Conservation (phyloP, 2,113 vertebrate species). For the Strigops habroptila region DNA sequence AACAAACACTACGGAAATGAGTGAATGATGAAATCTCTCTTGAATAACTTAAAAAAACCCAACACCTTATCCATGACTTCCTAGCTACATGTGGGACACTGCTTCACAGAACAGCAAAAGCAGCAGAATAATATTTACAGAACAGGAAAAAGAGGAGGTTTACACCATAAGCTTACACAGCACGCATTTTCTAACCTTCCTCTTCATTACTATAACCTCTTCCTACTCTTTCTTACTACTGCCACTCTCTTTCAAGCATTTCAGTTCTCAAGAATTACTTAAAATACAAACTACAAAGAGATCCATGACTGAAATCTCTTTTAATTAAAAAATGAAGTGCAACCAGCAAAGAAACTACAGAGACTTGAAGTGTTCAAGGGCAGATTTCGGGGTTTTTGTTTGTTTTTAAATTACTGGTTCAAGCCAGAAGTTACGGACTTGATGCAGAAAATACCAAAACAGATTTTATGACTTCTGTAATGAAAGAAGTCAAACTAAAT, state of each 20-base stretch:
- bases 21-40: neutral
- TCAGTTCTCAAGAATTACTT: neutral
- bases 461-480: neutral
- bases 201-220: neutral
- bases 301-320: neutral
- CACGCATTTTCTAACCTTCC: neutral
- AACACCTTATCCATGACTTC: neutral
- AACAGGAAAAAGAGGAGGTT: neutral
- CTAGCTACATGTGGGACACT: neutral
- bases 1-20: constrained; percentile 26
- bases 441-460: neutral
- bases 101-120: neutral
- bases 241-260: neutral
- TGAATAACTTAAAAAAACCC: neutral
- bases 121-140: neutral
- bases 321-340: neutral
- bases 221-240: neutral
- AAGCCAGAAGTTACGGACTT: neutral
- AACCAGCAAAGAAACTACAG: neutral
- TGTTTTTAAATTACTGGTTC: neutral
- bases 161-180: neutral
- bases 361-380: neutral
- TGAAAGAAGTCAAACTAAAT: neutral
- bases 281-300: neutral
- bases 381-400: neutral